Percentiles rank a stretch among this genome's conserved stretches.
Evolutionary conservation across 2,888 invertebrate genomes (phyloP).

Genomic region (Orthosia gracilis): DNA sequence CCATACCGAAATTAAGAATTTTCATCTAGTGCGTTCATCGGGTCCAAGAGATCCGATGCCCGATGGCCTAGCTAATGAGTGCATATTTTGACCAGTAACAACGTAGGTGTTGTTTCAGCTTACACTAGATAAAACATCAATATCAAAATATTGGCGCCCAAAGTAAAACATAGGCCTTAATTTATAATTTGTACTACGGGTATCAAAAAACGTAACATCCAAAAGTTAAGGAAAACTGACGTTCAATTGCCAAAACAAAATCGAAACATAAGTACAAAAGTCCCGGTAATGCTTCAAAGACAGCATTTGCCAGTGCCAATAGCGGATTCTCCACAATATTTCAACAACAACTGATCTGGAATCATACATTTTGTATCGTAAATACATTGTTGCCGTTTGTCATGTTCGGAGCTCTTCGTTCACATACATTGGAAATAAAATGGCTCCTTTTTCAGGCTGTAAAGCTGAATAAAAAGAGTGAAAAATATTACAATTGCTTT

Average conservation of each 20-base stretch:
- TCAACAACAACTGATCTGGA: slow-evolving; percentile 54
- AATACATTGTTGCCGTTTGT: slow-evolving; percentile 56
- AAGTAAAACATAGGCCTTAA: no score
- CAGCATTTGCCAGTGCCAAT: slow-evolving; percentile 45
- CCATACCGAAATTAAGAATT: no score
- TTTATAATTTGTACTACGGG: no score
- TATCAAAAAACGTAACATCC: neutral
- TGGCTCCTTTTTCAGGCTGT: slow-evolving; percentile 22
- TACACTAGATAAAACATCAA: no score
- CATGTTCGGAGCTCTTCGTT: slow-evolving; percentile 40
- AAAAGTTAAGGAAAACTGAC: neutral
- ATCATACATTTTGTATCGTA: slow-evolving; percentile 58
- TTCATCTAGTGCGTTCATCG: no score
- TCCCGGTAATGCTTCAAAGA: slow-evolving; percentile 34
- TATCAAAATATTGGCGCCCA: no score
- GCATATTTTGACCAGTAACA: no score
- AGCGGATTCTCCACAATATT: slow-evolving; percentile 52
- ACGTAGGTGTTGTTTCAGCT: no score
- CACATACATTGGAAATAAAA: slow-evolving; percentile 38
- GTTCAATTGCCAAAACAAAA: slow-evolving; percentile 8
- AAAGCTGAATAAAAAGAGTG: slow-evolving; percentile 6
- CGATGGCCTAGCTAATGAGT: no score
- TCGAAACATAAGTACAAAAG: slow-evolving; percentile 21
- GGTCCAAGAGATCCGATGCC: no score
- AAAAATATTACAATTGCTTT: slow-evolving; percentile 2